phyloP scores from a whole-genome alignment of 2,888 invertebrate species.

The Eupelmus urozonus region DNA sequence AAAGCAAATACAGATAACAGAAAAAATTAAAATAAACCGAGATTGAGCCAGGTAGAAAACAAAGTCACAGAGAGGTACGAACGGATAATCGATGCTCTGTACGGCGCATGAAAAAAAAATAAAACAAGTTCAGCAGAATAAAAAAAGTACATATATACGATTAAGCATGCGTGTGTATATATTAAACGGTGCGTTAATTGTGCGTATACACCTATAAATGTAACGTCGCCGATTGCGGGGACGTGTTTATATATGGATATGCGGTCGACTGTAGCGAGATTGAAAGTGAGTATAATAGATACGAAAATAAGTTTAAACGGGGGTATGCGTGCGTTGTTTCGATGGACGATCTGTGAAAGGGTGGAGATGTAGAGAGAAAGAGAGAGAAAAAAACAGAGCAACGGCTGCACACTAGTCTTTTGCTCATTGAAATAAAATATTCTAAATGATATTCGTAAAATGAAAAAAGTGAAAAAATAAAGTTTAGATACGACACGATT shows the following conservation, averaged over 20 bases:
- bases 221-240: conserved; percentile 14
- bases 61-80: not conserved
- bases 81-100: not conserved
- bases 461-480: conserved; percentile 45
- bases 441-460: conserved; percentile 70
- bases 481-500: conserved; percentile 57
- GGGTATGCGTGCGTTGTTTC: conserved; percentile 58
- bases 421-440: conserved; percentile 72
- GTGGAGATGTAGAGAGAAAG: conserved; percentile 2
- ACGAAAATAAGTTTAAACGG: conserved; percentile 43
- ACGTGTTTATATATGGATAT: conserved; percentile 50
- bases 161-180: conserved; percentile 48
- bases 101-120: not conserved
- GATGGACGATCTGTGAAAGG: conserved; percentile 35
- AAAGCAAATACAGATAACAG: conserved; percentile 9
- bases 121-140: conserved; percentile 23
- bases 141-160: conserved; percentile 29
- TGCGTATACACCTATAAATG: conserved; percentile 48
- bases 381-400: conserved; percentile 49
- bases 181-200: conserved; percentile 49
- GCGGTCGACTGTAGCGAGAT: conserved; percentile 33
- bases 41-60: conserved; percentile 17
- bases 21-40: not conserved
- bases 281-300: conserved; percentile 53
- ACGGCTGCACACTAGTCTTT: conserved; percentile 50